Evolutionary conservation across 2,888 invertebrate species (phyloP).

Genomic region (Polia nebulosa): DNA sequence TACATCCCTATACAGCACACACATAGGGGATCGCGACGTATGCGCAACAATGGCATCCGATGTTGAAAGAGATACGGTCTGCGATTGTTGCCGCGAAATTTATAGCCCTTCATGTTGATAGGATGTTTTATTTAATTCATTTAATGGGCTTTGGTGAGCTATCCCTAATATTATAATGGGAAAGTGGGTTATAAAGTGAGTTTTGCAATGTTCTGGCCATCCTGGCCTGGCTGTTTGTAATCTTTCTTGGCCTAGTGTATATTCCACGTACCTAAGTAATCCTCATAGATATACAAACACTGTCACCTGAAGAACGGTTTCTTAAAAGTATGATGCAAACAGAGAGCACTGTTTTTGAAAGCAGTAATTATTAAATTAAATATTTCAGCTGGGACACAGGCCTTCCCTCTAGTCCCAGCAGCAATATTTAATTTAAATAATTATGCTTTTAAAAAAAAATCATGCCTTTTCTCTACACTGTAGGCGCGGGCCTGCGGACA

Average conservation of each 20-base stretch:
- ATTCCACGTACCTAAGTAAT: too few species aligned
- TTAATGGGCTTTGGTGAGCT: conserved; percentile 50
- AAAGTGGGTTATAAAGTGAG: conserved; percentile 9
- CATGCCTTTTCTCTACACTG: too few species aligned
- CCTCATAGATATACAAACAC: too few species aligned
- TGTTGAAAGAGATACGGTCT: conserved; percentile 62
- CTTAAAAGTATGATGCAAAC: too few species aligned
- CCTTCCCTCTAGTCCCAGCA: too few species aligned
- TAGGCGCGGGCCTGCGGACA: too few species aligned
- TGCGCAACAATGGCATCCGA: conserved; percentile 53
- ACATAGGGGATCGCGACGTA: conserved; percentile 46
- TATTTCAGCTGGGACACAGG: too few species aligned
- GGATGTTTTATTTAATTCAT: conserved; percentile 65
- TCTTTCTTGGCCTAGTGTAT: neutral
- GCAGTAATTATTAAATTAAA: too few species aligned
- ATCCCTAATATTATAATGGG: conserved; percentile 24
- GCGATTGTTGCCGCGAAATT: conserved; percentile 66
- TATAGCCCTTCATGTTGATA: conserved; percentile 67
- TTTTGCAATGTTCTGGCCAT: neutral
- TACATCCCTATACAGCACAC: conserved; percentile 40
- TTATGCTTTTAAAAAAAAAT: too few species aligned
- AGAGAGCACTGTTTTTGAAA: too few species aligned
- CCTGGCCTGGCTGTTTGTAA: neutral
- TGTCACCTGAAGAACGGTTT: too few species aligned
- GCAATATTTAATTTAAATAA: too few species aligned